phyloP scores from a whole-genome alignment of 92 coral and sea anemone genomes.

The Zoanthus gigantus region DNA sequence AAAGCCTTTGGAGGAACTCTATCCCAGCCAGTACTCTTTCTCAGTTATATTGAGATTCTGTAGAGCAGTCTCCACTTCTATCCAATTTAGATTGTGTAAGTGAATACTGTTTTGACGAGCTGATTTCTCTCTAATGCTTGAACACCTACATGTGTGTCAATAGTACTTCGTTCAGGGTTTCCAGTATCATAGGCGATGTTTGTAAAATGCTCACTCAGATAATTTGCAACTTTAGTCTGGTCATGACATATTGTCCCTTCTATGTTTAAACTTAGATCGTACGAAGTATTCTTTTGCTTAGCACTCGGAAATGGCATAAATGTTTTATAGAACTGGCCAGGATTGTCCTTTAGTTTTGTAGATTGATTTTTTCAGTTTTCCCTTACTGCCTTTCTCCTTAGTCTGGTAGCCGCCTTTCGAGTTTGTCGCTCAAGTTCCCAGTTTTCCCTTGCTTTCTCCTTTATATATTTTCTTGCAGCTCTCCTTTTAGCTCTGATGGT shows the following conservation, averaged over 20 bases:
- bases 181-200: conserved; percentile 42
- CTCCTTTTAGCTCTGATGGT: conserved; percentile 55
- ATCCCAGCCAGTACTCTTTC: conserved; percentile 34
- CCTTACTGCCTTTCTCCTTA: conserved; percentile 21
- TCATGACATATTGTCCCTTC: conserved; percentile 48
- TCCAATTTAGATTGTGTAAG: background rate
- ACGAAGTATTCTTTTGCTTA: background rate
- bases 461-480: conserved; percentile 23
- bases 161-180: background rate
- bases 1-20: conserved; percentile 22
- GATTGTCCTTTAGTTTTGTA: conserved; percentile 7
- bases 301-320: conserved; percentile 37
- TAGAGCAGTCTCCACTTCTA: conserved; percentile 9
- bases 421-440: conserved; percentile 23
- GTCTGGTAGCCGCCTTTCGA: conserved; percentile 36
- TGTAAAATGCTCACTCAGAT: conserved; percentile 39
- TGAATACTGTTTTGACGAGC: background rate
- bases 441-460: conserved; percentile 39
- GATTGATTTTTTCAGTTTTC: conserved; percentile 54
- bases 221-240: conserved; percentile 43
- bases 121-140: conserved; percentile 23
- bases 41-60: background rate
- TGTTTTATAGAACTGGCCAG: conserved; percentile 55
- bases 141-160: background rate
- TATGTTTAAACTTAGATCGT: conserved; percentile 17